These are phyloP conservation scores for Petrosia ficiformis DNA, from an alignment of 37 sponge, comb jelly and placozoan species.

Conservation along the genomic window DNA sequence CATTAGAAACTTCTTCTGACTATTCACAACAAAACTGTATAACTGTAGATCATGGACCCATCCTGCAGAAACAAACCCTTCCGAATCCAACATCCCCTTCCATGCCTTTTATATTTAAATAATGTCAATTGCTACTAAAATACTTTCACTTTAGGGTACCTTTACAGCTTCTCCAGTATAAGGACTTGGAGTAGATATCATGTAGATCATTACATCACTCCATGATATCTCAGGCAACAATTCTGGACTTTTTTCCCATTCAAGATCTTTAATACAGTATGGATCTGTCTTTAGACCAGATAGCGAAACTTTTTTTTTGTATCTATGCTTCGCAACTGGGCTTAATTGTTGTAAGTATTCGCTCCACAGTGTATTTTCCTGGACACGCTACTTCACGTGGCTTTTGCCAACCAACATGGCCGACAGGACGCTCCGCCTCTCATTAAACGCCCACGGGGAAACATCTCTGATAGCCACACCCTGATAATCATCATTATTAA, in stretches of 20 bases:
- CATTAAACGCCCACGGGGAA: not conserved
- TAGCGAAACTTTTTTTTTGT: not conserved
- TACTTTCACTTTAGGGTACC: too few species aligned
- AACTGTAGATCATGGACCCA: slow-evolving; percentile 14
- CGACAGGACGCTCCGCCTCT: not conserved
- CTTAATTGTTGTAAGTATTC: slow-evolving; percentile 2
- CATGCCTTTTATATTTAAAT: too few species aligned
- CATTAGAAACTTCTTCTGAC: not conserved
- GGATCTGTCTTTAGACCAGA: slow-evolving; percentile 1
- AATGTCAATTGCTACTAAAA: too few species aligned
- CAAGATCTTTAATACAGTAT: not conserved
- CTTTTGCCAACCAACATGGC: slow-evolving; percentile 4
- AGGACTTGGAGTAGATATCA: slow-evolving; percentile 9
- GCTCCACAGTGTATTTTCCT: not conserved
- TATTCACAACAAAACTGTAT: too few species aligned
- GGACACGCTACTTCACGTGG: too few species aligned
- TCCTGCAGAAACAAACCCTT: slow-evolving; percentile 10
- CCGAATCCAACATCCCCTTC: slow-evolving; percentile 17
- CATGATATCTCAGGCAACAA: not conserved
- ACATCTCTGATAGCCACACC: too few species aligned
- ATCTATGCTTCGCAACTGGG: slow-evolving; percentile 1
- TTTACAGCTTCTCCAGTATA: too few species aligned
- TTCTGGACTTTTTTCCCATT: slow-evolving; percentile 16
- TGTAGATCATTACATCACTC: slow-evolving; percentile 15
- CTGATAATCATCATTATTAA: too few species aligned